phyloP scores from a whole-genome alignment of 92 coral and sea anemone genomes.

The Epizoanthus rinbou region DNA sequence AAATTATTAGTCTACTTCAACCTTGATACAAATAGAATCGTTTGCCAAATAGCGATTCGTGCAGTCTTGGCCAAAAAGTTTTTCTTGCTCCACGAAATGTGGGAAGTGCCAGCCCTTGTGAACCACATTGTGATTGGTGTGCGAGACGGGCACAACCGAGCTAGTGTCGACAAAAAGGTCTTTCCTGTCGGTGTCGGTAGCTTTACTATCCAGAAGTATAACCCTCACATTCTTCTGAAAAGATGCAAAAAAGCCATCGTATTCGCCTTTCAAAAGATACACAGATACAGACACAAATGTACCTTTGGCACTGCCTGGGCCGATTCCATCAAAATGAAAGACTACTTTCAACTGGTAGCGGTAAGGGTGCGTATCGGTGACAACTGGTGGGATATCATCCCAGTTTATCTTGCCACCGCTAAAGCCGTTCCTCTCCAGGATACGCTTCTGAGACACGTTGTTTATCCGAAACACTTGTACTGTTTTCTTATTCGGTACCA shows the following conservation, averaged over 20 bases:
- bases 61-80: no score
- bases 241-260: background rate
- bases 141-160: no score
- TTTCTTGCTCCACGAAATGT: no score
- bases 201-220: no score
- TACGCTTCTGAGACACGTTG: background rate
- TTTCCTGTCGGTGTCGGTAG: no score
- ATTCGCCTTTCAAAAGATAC: background rate
- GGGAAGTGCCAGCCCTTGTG: no score
- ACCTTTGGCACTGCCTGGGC: background rate
- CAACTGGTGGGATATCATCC: background rate
- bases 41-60: no score
- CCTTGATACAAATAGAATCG: no score
- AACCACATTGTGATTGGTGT: no score
- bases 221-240: no score
- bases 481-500: slow-evolving; percentile 4
- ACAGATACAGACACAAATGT: background rate
- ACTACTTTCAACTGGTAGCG: background rate
- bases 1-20: no score
- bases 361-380: background rate
- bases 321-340: background rate
- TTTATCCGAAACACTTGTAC: background rate
- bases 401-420: background rate
- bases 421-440: background rate
- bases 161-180: no score